A percentile compares a stretch with the other conserved stretches of the same genome.
Conservation (phyloP, 1,140 invertebrate species). For the Micrasema minimum region DNA sequence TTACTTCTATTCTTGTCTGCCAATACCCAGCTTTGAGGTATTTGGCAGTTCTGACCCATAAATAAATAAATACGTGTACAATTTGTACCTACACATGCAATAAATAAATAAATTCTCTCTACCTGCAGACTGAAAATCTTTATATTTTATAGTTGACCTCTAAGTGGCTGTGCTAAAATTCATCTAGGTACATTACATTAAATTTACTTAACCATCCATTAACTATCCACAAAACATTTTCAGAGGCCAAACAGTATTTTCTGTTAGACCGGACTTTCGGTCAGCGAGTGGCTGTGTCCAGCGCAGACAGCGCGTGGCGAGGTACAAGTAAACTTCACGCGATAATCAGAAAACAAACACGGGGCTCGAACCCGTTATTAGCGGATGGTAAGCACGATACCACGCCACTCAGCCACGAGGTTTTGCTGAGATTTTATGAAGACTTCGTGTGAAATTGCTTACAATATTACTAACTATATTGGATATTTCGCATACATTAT, state of each 20-base stretch:
- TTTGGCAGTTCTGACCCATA: no score
- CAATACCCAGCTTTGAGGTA: no score
- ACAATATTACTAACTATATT: background rate
- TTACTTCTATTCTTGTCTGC: no score
- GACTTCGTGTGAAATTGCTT: constrained; percentile 11
- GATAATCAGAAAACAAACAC: constrained; percentile 53
- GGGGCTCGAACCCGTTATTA: constrained; percentile 49
- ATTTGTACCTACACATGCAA: no score
- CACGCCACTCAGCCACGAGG: constrained; percentile 2
- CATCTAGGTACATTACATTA: no score
- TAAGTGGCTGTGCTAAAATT: no score
- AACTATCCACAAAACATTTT: no score
- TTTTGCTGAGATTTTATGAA: background rate
- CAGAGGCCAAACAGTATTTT: no score
- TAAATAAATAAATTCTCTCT: no score
- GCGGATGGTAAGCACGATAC: constrained; percentile 35
- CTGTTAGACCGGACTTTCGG: background rate
- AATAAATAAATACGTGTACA: no score
- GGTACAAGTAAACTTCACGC: constrained; percentile 47
- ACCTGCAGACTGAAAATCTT: background rate
- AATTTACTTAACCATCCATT: no score
- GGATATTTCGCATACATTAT: constrained; percentile 4
- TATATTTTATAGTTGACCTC: background rate
- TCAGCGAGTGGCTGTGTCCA: background rate
- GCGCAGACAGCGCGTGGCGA: constrained; percentile 6